Conservation (phyloP, 2,113 vertebrate species). For the Fregata magnificens region DNA sequence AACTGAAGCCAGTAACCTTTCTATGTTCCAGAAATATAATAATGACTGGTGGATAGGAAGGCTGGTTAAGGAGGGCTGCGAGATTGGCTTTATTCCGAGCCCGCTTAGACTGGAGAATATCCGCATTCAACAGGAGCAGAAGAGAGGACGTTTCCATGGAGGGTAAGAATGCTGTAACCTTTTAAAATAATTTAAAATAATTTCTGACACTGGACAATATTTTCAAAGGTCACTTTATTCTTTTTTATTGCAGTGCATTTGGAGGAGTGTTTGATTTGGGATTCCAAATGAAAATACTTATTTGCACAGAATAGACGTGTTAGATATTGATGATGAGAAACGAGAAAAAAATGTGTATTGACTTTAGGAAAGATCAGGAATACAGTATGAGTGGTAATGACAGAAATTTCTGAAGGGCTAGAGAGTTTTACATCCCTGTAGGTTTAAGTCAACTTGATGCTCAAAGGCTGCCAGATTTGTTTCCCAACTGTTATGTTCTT, state of each 20-base stretch:
- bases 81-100: constrained; percentile 97
- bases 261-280: not conserved
- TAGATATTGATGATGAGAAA: not conserved
- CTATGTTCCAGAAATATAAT: constrained; percentile 90
- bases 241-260: not conserved
- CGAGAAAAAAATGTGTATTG: not conserved
- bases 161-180: constrained; percentile 77
- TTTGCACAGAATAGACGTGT: not conserved
- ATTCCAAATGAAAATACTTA: rapidly evolving
- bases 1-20: not conserved
- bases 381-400: not conserved
- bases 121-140: constrained; percentile 93
- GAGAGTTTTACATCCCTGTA: rapidly evolving
- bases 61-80: constrained; percentile 96
- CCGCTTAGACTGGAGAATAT: constrained; percentile 94
- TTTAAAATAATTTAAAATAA: not conserved
- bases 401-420: not conserved
- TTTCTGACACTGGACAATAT: rapidly evolving
- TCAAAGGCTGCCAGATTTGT: not conserved
- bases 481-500: not conserved
- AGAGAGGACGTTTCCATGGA: constrained; percentile 91
- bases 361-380: not conserved
- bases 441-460: not conserved
- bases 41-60: constrained; percentile 99
- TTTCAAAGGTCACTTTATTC: not conserved